Conservation (phyloP, 2,113 vertebrate genomes). For the Nothobranchius kuhntae region DNA sequence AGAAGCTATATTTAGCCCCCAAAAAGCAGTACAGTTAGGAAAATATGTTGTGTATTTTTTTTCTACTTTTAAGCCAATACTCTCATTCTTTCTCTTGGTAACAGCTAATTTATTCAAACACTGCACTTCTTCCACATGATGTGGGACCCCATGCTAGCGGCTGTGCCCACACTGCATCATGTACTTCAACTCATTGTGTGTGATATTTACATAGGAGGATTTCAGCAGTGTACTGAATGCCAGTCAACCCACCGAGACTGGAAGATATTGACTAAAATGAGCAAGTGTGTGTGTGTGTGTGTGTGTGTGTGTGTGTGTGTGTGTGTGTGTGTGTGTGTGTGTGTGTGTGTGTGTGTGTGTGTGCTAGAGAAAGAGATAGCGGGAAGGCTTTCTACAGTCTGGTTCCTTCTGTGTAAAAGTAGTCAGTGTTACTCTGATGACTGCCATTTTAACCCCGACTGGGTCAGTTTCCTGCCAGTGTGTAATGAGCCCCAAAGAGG, state of each 20-base stretch:
- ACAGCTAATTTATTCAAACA: slow-evolving; percentile 55
- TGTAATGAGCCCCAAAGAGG: slow-evolving; percentile 77
- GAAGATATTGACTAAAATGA: slow-evolving; percentile 22
- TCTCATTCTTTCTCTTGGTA: slow-evolving; percentile 19
- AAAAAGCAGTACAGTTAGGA: slow-evolving; percentile 41
- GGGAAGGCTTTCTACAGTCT: slow-evolving; percentile 25
- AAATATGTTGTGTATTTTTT: neutral
- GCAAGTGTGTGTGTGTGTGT: neutral
- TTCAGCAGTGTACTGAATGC: slow-evolving; percentile 29
- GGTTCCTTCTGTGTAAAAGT: slow-evolving; percentile 57
- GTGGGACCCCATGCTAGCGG: slow-evolving; percentile 37
- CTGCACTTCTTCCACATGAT: slow-evolving; percentile 45
- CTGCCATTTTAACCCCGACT: slow-evolving; percentile 63
- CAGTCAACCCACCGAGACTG: slow-evolving; percentile 37
- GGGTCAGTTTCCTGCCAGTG: slow-evolving; percentile 68
- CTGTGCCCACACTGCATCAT: slow-evolving; percentile 29
- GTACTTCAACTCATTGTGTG: slow-evolving; percentile 51
- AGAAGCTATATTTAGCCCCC: slow-evolving; percentile 35
- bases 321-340: too few species aligned
- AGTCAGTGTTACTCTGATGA: slow-evolving; percentile 71
- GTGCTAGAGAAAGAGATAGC: neutral
- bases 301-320: too few species aligned
- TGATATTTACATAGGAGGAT: slow-evolving; percentile 57
- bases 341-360: neutral
- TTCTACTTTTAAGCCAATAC: slow-evolving; percentile 11